Evolutionary conservation across 1,140 invertebrate species (phyloP).

Genomic region (Leptopilina boulardi): DNA sequence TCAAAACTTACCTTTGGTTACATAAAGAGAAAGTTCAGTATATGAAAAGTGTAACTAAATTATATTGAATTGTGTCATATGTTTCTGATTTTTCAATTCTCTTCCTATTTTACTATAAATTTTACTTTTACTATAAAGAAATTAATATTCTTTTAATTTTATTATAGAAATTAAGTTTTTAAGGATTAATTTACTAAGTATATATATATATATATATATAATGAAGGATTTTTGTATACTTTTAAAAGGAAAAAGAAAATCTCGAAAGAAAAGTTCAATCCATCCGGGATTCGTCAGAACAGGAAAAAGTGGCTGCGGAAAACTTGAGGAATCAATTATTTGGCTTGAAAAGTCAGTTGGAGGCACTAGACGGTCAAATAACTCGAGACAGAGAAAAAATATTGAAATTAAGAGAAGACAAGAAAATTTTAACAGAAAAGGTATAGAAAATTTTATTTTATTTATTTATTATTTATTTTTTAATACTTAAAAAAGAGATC

Average conservation of each 20-base stretch:
- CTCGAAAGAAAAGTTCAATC: slow-evolving; percentile 70
- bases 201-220: no score
- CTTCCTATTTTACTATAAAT: no score
- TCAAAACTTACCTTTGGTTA: no score
- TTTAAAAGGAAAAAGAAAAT: slow-evolving; percentile 74
- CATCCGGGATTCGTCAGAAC: slow-evolving; percentile 65
- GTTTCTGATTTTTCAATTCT: no score
- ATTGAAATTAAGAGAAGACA: slow-evolving; percentile 70
- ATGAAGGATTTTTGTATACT: background rate
- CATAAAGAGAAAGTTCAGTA: no score
- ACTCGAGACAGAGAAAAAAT: slow-evolving; percentile 69
- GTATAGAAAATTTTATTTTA: slow-evolving; percentile 48
- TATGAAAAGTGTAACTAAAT: no score
- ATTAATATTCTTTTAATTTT: no score
- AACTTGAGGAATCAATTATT: slow-evolving; percentile 68
- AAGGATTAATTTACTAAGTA: no score
- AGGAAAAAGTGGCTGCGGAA: slow-evolving; percentile 66
- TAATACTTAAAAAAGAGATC: no score
- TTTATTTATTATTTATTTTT: background rate
- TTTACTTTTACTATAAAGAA: no score
- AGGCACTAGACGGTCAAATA: slow-evolving; percentile 65
- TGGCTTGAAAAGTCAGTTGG: slow-evolving; percentile 59
- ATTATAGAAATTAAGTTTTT: no score
- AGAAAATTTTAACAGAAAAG: slow-evolving; percentile 72
- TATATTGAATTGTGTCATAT: no score